A percentile compares a stretch with the other conserved stretches of the same genome.
Evolutionary conservation across 2,888 invertebrate genomes (phyloP).

Genomic region (Phalera bucephala): DNA sequence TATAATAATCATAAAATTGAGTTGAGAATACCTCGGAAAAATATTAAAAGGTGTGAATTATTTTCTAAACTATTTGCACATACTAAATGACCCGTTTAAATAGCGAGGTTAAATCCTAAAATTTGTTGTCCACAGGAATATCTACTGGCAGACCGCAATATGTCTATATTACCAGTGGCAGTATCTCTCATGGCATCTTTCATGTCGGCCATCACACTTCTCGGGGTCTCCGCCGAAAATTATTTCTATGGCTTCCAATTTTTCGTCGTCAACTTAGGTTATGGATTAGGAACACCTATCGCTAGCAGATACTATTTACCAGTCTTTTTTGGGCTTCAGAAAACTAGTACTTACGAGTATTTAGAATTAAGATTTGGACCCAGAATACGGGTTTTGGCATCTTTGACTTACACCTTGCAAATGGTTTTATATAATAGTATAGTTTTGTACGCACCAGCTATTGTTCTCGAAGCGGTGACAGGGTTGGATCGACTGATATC

Average conservation of each 20-base stretch:
- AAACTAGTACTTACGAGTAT: conserved; percentile 96
- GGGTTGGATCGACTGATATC: conserved; percentile 89
- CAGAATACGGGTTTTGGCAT: conserved; percentile 88
- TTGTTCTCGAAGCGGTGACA: conserved; percentile 94
- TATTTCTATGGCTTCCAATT: conserved; percentile 93
- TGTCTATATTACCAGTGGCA: conserved; percentile 91
- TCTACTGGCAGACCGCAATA: conserved; percentile 90
- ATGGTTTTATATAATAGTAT: conserved; percentile 96
- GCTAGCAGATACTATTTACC: conserved; percentile 91
- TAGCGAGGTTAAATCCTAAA: too few species aligned
- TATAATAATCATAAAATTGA: too few species aligned
- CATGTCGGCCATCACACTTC: conserved; percentile 94
- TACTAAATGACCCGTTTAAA: too few species aligned
- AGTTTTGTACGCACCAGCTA: conserved; percentile 95
- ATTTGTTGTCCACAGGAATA: conserved; percentile 91
- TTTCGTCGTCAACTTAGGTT: conserved; percentile 89
- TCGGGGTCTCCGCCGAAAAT: conserved; percentile 95
- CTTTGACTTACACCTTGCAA: conserved; percentile 93
- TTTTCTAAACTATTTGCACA: too few species aligned
- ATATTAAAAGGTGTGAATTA: too few species aligned
- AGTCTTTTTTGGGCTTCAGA: conserved; percentile 92
- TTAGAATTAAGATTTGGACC: conserved; percentile 93
- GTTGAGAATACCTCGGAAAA: too few species aligned
- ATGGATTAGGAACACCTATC: conserved; percentile 89
- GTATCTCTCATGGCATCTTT: conserved; percentile 97